Percentiles rank a stretch among this genome's conserved stretches.
phyloP scores from a whole-genome alignment of 2,113 vertebrate genomes.

The Cettia cetti region DNA sequence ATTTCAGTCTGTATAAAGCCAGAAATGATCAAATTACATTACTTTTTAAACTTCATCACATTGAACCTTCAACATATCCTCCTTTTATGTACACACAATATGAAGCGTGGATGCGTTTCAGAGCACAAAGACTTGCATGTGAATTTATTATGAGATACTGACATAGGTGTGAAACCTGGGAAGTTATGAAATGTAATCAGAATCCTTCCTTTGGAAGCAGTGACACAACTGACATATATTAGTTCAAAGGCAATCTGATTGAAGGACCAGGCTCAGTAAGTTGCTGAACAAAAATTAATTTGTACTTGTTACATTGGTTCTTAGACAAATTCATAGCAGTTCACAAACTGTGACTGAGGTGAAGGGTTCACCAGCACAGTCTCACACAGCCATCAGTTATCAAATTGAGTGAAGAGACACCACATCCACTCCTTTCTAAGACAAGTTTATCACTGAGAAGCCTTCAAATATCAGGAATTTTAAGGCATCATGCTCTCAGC shows the following conservation, averaged over 20 bases:
- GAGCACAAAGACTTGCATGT: neutral
- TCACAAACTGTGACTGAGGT: neutral
- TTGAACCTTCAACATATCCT: neutral
- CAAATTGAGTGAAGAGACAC: neutral
- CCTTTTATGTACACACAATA: neutral
- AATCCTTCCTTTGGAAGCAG: neutral
- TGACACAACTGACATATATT: neutral
- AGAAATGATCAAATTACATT: neutral
- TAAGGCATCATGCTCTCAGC: neutral
- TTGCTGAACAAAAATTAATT: neutral
- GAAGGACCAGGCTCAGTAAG: neutral
- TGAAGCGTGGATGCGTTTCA: neutral
- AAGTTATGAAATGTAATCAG: neutral
- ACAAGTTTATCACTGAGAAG: neutral
- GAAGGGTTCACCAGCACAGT: neutral
- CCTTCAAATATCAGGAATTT: neutral
- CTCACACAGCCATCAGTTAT: neutral
- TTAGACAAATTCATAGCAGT: neutral
- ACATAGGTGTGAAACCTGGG: neutral
- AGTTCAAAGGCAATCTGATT: neutral
- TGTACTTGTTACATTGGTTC: neutral
- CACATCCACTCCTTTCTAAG: neutral
- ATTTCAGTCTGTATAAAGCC: neutral
- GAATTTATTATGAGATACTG: neutral
- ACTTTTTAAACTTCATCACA: neutral